Evolutionary conservation across 2,113 vertebrate genomes (phyloP), one percentile per base, ranked within the genome.

Genomic region (Phylloscopus whistleri): DNA sequence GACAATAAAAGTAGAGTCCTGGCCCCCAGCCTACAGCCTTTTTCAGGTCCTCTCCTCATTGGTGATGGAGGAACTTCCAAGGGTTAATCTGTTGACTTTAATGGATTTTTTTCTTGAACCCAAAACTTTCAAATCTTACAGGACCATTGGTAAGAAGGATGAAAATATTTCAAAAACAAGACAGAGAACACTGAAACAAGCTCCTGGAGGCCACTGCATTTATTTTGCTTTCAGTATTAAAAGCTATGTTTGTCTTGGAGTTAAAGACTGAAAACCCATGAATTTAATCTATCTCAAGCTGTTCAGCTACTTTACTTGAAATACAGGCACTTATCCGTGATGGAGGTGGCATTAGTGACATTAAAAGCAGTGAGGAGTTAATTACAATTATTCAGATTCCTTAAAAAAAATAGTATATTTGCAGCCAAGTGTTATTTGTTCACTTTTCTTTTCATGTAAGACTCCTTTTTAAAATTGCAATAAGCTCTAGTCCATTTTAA

Each of bases 121-220:
- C 1, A 16, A 89, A 53, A 39, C 68, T 75, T 58, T 83, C 10
- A 51, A 55, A n/a, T 63, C 11, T 56, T 64, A 58, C 11, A 51
- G 7, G 6, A 37, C 9, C 2, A 1, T 5, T 56, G 3, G 41
- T 24, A 41, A 66, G 28, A 8, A 3, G 1, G 6, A 2, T 46
- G 13, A 46, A 68, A 92, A 48, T 1, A 3, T 53, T 84, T 73
- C 46, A 28, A 60, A 75, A 85, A 68, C 15, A 51, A 82, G 33
- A 37, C 9, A 63, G 44, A 87, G 73, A 72, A 17, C 35, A 53
- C 9, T 69, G 58, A 83, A 91, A 52, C 3, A 55, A 79, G 12
- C 3, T 52, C 24, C 31, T 22, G 62, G 28, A 79, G 6, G 6
- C 27, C 43, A 53, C 18, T 58, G 16, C 2, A 24, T 58, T 69